Conservation (phyloP, 64 coral and sea anemone genomes). For the Dendronephthya gigantea region DNA sequence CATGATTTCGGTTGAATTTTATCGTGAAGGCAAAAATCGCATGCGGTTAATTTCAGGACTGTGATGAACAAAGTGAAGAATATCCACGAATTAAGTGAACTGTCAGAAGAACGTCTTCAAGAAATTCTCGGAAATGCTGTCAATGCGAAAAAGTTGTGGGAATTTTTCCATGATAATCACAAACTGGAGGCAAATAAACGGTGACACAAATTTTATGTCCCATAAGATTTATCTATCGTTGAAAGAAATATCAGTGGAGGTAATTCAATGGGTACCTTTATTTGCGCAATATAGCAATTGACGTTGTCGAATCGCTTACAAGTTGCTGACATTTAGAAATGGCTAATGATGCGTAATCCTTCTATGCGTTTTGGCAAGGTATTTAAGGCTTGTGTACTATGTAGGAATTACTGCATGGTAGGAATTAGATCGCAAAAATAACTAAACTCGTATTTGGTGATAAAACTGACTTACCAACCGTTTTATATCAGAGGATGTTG, state of each 20-base stretch:
- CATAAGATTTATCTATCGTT: neutral
- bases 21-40: neutral
- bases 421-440: too few relatives aligned
- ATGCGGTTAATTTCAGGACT: constrained; percentile 21
- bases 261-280: neutral
- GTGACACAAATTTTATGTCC: neutral
- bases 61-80: constrained; percentile 47
- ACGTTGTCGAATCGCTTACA: neutral
- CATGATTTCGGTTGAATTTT: neutral
- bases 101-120: constrained; percentile 25
- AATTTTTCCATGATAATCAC: constrained; percentile 42
- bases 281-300: too few relatives aligned
- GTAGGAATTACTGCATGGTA: too few relatives aligned
- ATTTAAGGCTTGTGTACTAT: too few relatives aligned
- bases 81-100: constrained; percentile 33
- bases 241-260: neutral
- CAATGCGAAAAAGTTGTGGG: constrained; percentile 49
- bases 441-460: too few relatives aligned
- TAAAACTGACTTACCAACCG: too few relatives aligned
- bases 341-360: too few relatives aligned
- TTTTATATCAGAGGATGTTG: too few relatives aligned
- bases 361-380: too few relatives aligned
- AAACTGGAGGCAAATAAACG: neutral
- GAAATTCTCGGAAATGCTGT: constrained; percentile 39
- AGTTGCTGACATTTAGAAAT: too few relatives aligned